Percentiles rank a stretch among this genome's conserved stretches.
phyloP scores from a whole-genome alignment of 2,797 vertebrate species.

The Pelochelys cantorii region DNA sequence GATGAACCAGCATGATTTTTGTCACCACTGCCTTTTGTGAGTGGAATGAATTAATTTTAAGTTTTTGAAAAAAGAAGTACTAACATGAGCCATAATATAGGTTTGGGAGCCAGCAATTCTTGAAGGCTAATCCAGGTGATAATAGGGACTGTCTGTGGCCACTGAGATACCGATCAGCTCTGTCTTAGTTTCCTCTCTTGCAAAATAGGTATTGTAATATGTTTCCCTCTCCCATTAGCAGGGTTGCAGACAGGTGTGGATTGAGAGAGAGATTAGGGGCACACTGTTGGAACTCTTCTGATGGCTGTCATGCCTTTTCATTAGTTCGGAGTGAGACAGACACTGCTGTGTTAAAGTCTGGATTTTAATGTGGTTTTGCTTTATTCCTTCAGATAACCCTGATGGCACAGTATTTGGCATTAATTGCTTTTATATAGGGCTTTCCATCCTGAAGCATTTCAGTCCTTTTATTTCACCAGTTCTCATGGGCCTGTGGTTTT shows the following conservation, averaged over 20 bases:
- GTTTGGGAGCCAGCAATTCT: not conserved
- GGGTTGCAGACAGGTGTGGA: not conserved
- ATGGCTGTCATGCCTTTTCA: not conserved
- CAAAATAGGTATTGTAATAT: not conserved
- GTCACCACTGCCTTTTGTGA: not conserved
- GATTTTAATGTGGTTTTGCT: not conserved
- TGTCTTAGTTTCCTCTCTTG: not conserved
- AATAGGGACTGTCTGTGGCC: not conserved
- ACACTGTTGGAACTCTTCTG: not conserved
- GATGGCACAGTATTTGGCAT: not conserved
- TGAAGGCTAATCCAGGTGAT: not conserved
- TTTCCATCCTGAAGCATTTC: not conserved
- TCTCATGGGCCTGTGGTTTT: not conserved
- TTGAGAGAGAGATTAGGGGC: not conserved
- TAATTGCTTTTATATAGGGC: not conserved
- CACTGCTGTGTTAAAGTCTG: not conserved
- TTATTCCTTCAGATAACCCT: not conserved
- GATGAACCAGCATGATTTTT: not conserved
- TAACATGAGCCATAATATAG: not conserved
- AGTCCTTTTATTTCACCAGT: not conserved
- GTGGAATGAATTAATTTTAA: not conserved
- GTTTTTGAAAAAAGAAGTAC: not conserved
- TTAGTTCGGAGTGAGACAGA: not conserved
- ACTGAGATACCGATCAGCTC: not conserved
- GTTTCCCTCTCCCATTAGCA: not conserved